Conservation (phyloP, 2,888 invertebrate genomes). For the Cephus pygmeus region DNA sequence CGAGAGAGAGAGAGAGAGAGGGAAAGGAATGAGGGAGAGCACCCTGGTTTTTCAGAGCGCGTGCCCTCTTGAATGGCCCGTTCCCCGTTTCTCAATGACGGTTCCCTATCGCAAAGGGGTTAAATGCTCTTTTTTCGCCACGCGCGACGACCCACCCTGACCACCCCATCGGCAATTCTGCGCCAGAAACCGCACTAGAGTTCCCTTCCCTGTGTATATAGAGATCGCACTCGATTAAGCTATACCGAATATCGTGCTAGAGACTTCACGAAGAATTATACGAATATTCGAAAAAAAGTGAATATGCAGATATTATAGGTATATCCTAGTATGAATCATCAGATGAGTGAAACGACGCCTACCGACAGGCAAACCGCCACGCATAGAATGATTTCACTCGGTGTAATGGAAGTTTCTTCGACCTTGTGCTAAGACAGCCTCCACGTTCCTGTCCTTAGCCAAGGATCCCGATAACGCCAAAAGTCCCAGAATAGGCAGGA, state of each 20-base stretch:
- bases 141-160: constrained; percentile 5
- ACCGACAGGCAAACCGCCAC: neutral
- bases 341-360: neutral
- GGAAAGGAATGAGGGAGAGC: constrained; percentile 49
- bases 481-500: neutral
- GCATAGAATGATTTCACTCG: neutral
- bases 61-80: constrained; percentile 64
- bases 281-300: neutral
- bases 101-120: constrained; percentile 47
- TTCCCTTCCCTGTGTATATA: neutral
- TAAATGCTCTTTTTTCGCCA: constrained; percentile 59
- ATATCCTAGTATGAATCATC: neutral
- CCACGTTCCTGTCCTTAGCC: neutral
- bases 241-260: neutral
- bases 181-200: neutral
- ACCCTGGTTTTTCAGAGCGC: constrained; percentile 46
- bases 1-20: constrained; percentile 55
- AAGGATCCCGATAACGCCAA: neutral
- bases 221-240: neutral
- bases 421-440: neutral
- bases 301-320: neutral
- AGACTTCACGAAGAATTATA: neutral
- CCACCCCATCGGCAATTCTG: neutral
- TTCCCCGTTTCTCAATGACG: constrained; percentile 27
- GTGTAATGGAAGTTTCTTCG: neutral